A percentile compares a stretch with the other conserved stretches of the same genome.
phyloP scores from a whole-genome alignment of 2,113 vertebrate genomes.

The Struthidea cinerea region DNA sequence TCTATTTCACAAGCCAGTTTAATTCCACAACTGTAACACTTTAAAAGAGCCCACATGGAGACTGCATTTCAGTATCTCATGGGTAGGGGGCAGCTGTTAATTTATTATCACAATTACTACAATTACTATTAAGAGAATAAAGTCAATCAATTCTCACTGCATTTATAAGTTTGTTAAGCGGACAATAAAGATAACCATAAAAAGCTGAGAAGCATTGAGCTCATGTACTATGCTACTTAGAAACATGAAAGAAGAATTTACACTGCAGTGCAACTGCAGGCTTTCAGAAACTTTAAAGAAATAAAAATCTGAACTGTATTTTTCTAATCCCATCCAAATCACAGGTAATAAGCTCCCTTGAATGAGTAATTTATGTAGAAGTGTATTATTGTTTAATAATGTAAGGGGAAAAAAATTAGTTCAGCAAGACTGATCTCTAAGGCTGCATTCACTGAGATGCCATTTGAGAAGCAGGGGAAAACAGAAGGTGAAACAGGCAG shows the following conservation, averaged over 20 bases:
- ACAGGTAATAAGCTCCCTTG: background rate
- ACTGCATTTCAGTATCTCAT: conserved; percentile 28
- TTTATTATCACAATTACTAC: background rate
- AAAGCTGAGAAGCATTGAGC: background rate
- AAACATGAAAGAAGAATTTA: background rate
- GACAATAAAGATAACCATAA: background rate
- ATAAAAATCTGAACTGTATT: background rate
- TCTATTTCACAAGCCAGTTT: background rate
- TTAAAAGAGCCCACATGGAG: background rate
- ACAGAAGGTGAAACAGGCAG: background rate
- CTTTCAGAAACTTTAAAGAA: conserved; percentile 1
- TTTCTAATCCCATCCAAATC: background rate
- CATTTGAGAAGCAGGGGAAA: background rate
- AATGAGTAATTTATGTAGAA: background rate
- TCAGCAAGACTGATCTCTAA: background rate
- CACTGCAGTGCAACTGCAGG: background rate
- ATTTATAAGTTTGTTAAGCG: background rate
- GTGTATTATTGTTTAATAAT: background rate
- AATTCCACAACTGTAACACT: background rate
- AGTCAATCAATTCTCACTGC: background rate
- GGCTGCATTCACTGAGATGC: background rate
- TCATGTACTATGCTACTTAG: background rate
- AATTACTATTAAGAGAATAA: conserved; percentile 4
- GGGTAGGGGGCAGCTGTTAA: conserved; percentile 13
- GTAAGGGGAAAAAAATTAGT: background rate